Percentiles rank a stretch among this genome's conserved stretches.
phyloP scores from a whole-genome alignment of 2,888 invertebrate species.

The Lochmaea capreae region DNA sequence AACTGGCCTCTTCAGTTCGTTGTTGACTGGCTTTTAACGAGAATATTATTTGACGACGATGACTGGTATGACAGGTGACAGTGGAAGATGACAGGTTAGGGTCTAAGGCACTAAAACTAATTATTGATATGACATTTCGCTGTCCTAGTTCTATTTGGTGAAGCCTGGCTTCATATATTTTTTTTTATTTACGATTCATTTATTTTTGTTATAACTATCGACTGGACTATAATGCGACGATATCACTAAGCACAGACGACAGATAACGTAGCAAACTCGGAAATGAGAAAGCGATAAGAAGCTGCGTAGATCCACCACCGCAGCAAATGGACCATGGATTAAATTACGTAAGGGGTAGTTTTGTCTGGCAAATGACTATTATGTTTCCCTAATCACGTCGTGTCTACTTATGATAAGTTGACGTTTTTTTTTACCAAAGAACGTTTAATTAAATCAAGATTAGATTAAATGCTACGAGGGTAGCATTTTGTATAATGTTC shows the following conservation, averaged over 20 bases:
- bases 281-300: slow-evolving; percentile 56
- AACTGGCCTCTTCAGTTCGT: too few species aligned
- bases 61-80: too few species aligned
- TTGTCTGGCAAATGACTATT: slow-evolving; percentile 28
- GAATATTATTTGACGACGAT: too few species aligned
- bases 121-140: too few species aligned
- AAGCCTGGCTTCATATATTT: too few species aligned
- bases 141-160: too few species aligned
- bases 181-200: neutral
- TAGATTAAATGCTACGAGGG: too few species aligned
- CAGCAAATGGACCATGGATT: slow-evolving; percentile 55
- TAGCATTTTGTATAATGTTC: too few species aligned
- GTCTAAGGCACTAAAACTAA: too few species aligned
- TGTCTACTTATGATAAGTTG: slow-evolving; percentile 14
- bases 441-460: slow-evolving; percentile 12
- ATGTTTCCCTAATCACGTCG: slow-evolving; percentile 31
- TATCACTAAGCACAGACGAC: slow-evolving; percentile 41
- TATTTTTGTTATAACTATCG: neutral
- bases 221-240: neutral
- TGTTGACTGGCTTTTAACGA: too few species aligned
- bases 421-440: slow-evolving; percentile 19
- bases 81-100: too few species aligned
- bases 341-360: slow-evolving; percentile 43
- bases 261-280: slow-evolving; percentile 51
- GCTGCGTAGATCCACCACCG: slow-evolving; percentile 40